Evolutionary conservation across 2,113 vertebrate genomes (phyloP), one percentile per base, ranked within the genome.

Genomic region (Ciconia maguari): DNA sequence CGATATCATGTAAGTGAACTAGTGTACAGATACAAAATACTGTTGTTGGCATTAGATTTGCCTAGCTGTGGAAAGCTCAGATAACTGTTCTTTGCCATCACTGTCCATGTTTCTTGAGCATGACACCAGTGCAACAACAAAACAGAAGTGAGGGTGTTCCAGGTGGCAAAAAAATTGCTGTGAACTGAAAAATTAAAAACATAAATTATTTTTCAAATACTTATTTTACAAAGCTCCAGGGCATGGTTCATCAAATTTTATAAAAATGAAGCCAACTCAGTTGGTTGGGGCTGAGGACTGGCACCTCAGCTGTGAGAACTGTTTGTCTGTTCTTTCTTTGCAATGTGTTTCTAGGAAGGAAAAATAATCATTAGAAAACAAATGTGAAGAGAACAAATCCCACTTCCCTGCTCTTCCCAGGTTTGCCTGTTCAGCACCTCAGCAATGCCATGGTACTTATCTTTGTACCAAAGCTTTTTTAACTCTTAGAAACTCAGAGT

Each of bases 121-220:
- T 49, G 38, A 94, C 77, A 90, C 65, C 52, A 48, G n/a, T 66
- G 32, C 68, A 86, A 83, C 4, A 66, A 27, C 30, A 42, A 55
- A 83, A 77, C n/a, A 93, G 55, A 86, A 46, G 17, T 46, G 14
- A 70, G 9, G 2, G 1, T 78, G 48, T 83, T 93, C 52, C 25
- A 46, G 24, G 22, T 87, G 46, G 68, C 36, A 38, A 55, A 76
- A 12, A 54, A 83, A 72, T 21, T 65, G 26, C 26, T 87, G 32
- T 75, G 42, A 87, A 86, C 55, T 54, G 84, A n/a, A 89, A 96
- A 96, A 81, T 32, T 64, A 46, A 38, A 70, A 95, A 87, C 75
- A 34, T 15, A 44, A 76, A 82, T 87, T 30, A 74, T 55, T 49
- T 61, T 34, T 64, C n/a, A 69, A 86, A 85, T 72, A 46, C 30